Base-by-base conservation (phyloP, 2,888 invertebrate species). In the Drosophila merina region DNA sequence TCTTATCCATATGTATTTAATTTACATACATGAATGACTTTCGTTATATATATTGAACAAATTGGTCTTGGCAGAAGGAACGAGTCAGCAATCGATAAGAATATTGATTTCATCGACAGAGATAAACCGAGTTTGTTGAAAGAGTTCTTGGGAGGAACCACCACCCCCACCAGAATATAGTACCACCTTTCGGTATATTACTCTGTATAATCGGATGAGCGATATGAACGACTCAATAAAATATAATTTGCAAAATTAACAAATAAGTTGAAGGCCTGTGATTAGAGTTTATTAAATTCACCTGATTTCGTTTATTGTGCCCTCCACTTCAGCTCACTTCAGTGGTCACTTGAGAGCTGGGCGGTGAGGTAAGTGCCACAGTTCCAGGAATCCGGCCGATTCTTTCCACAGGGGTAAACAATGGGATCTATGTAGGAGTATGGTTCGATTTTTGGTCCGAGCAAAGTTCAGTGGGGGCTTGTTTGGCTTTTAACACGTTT, bases 271-370 rank as follows among this genome's bases (percentile, higher is more conserved):
- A 57, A 40, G 44, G 58, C 47, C 57, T 52, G 52, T 63, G 79
- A 82, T 79, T 76, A 77, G 51, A 79, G 63, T 76, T 83, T 74
- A 80, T 80, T 49, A 80, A 78, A 75, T 78, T 68, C 84, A 78
- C 78, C 74, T 83, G 84, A 81, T 81, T 81, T 81, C 69, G 58
- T 75, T 77, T 73, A 68, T 80, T 40, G 62, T 45, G 20, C 57
- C 30, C 76, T 40, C 57, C 14, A 57, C 64, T 55, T 45, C 36
- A 48, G 40, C 38, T 45, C 52, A 45, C 52, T 47, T 30, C 36
- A 33, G 7, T 12, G 5, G 33, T 48, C 55, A 57, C 57, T 57
- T 56, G 47, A 57, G 30, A 36, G 10, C 14, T 47, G 1, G n/a
- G 26, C 20, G 8, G 8, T 20, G 38, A 10, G 33, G 26, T 31